Base-by-base conservation (phyloP, 2,113 vertebrate genomes). In the Ardeotis arabs region DNA sequence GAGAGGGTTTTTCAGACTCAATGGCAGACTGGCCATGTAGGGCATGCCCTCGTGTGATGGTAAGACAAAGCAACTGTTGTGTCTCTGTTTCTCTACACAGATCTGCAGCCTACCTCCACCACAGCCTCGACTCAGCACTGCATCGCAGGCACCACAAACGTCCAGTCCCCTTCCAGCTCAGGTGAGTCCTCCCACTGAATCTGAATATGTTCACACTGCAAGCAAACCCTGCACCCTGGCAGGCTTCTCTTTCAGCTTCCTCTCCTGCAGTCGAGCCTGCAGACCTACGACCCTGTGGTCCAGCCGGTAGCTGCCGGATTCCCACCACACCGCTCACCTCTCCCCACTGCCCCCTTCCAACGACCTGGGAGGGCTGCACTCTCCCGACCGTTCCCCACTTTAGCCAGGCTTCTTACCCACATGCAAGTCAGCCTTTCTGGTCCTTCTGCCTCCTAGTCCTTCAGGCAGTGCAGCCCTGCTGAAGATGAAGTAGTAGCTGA, bases 131-230 rank as follows among this genome's bases (percentile, higher is more conserved):
- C 94, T 87, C 96, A 97, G 84, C 96, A 97, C 91, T 96, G 96
- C 81, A 85, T 96, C 93, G 87, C 96, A 76, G 91, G 96, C 89
- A 93, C 96, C 87, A 97, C 96, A 5, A 97, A 91, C 15, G 96
- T 97, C 89, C 96, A 97, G 95, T 97, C 96, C 58, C 96, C 96
- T 87, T 97, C 96, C 89, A 97, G 92, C 96, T 97, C 96, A 97
- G 96, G 96, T 97, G 89, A 96, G 95, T 97, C 73, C 53, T 84
- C 12, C 2, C 0, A 0, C 44, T 1, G 5, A 52, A 56, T 53
- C 22, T 8, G 2, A 59, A 6, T 31, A 14, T 0, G 0, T 45
- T n/a, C 52, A 50, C 23, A 63, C 12, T 23, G 25, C 0, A 4
- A 69, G 33, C 41, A 85, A 27, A 35, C 14, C n/a, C n/a, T 22